Conservation (phyloP, 2,113 vertebrate genomes). For the Eolophus roseicapilla region DNA sequence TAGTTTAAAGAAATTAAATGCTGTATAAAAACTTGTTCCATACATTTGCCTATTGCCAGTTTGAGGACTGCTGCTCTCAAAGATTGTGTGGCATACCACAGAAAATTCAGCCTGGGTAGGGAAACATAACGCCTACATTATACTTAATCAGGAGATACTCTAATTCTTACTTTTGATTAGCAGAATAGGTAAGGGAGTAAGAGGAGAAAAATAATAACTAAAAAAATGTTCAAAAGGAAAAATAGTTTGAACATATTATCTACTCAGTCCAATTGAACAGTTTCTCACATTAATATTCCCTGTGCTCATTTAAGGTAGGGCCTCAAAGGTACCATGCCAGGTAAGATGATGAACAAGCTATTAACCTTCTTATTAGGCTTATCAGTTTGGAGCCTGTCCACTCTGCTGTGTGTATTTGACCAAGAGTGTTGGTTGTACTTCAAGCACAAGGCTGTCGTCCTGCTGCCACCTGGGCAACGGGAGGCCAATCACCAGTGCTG, state of each 20-base stretch:
- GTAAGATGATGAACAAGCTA: not conserved
- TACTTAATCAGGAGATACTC: not conserved
- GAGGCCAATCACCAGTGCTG: not conserved
- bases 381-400: not conserved
- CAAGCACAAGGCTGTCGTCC: not conserved
- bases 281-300: not conserved
- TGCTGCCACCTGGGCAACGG: constrained; percentile 12
- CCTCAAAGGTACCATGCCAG: not conserved
- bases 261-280: not conserved
- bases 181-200: not conserved
- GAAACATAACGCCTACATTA: not conserved
- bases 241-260: not conserved
- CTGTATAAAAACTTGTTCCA: not conserved
- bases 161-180: not conserved
- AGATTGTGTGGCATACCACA: not conserved
- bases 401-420: not conserved
- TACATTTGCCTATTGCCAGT: not conserved
- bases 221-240: not conserved
- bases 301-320: not conserved
- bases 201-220: not conserved
- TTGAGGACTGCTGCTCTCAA: not conserved
- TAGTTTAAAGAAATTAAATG: not conserved
- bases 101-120: not conserved
- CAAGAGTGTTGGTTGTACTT: not conserved
- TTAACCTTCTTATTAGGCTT: not conserved